Evolutionary conservation across 2,113 vertebrate genomes (phyloP), one percentile per base, ranked within the genome.

Genomic region (Sminthopsis crassicaudata): DNA sequence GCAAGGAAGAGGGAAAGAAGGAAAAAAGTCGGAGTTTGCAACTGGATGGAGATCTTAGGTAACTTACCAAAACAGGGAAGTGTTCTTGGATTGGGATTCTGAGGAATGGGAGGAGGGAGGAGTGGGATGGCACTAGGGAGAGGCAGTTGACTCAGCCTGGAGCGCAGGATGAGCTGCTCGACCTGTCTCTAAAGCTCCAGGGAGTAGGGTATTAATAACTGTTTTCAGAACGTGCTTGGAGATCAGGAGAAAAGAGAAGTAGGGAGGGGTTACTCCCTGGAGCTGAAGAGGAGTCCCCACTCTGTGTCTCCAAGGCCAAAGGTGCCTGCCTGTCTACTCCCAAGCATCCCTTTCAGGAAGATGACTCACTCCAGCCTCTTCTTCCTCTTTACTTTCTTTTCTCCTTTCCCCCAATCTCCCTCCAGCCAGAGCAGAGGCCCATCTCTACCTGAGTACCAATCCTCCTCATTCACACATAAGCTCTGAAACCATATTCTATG

Each of bases 181-280:
- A 84, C 67, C 67, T 84, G 67, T 84, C 67, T 84, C 2, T 42
- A 2, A 23, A 19, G n/a, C 67, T 42, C 12, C 26, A 46, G 53
- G 53, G 1, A 23, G 76, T 60, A 84, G 30, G 36, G 14, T 60
- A 91, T 84, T 91, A 96, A 95, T 50, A 51, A 89, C 94, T 95
- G 84, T 96, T 95, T 97, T 55, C 91, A 67, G 91, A 91, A 92
- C 10, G 0, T 92, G 84, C 76, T 91, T 90, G 23, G 90, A 93
- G 95, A 91, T 55, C 52, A 93, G 93, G 89, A 92, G 93, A 57
- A 57, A 48, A 84, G 42, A 84, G 67, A 42, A 42, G 5, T 36
- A 42, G 67, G 67, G 67, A 84, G n/a, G 67, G 16, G 67, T 84
- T n/a, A 42, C 19, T 84, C 36, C n/a, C 67, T 84, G 67, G n/a